Conservation (phyloP, 2,797 vertebrate genomes). For the Arrhamphus sclerolepis region DNA sequence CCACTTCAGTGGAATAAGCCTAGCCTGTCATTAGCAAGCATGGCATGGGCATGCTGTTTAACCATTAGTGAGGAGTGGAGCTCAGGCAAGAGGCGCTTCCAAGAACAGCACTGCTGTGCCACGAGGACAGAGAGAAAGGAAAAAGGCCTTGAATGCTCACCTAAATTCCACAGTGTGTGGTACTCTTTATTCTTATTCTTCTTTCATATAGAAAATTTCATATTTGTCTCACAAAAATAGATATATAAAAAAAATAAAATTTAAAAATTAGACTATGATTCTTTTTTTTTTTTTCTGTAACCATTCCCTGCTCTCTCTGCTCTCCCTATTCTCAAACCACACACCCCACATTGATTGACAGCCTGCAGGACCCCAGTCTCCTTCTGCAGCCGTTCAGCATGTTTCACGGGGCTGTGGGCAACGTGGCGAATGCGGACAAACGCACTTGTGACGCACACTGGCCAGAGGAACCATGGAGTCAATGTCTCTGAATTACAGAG, state of each 20-base stretch:
- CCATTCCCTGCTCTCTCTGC: conserved; percentile 23
- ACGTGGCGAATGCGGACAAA: conserved; percentile 62
- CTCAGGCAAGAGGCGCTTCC: conserved; percentile 50
- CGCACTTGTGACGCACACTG: conserved; percentile 80
- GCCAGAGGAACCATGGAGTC: conserved; percentile 70
- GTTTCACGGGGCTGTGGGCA: conserved; percentile 72
- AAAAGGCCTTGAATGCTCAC: conserved; percentile 21
- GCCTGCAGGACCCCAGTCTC: conserved; percentile 51
- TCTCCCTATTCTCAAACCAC: conserved; percentile 60
- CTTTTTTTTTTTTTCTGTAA: conserved; percentile 41
- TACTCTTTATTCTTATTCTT: conserved; percentile 20
- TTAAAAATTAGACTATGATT: conserved; percentile 27
- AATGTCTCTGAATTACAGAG: conserved; percentile 78
- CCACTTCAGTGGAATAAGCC: conserved; percentile 73
- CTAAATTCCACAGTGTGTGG: conserved; percentile 19
- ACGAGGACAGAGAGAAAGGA: conserved; percentile 58
- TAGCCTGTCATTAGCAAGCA: conserved; percentile 79
- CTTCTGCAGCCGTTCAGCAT: conserved; percentile 53
- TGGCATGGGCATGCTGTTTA: conserved; percentile 75
- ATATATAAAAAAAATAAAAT: conserved; percentile 16
- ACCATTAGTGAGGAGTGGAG: conserved; percentile 67
- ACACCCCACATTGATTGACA: conserved; percentile 63
- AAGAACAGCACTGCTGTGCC: conserved; percentile 66
- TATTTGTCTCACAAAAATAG: conserved; percentile 29
- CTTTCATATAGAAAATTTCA: conserved; percentile 42